These are phyloP conservation scores for Trisateles emortualis DNA, from an alignment of 2,888 invertebrate genomes.

Conservation along the genomic window DNA sequence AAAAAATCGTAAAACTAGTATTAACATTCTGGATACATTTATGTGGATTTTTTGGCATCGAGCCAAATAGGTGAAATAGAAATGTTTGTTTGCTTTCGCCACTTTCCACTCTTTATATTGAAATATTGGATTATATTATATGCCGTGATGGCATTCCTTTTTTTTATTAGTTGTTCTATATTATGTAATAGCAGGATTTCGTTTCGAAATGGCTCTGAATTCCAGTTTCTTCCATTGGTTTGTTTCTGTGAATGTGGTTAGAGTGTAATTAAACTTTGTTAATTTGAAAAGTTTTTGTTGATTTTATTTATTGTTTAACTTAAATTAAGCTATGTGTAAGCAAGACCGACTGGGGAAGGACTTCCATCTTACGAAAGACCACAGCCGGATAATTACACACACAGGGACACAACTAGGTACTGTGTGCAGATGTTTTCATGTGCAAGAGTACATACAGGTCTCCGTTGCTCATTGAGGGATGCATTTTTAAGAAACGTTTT, in stretches of 20 bases:
- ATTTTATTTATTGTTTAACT: background rate
- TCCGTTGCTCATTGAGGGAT: no score
- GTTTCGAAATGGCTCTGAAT: background rate
- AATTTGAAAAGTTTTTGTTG: background rate
- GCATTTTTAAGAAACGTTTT: no score
- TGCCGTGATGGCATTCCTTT: background rate
- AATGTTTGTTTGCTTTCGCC: background rate
- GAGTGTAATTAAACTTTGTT: background rate
- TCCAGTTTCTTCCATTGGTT: no score
- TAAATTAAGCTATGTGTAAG: background rate
- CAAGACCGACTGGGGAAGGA: background rate
- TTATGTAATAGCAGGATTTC: background rate
- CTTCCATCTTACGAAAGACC: no score
- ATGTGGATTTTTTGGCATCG: background rate
- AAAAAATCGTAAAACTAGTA: background rate
- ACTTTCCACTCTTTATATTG: background rate
- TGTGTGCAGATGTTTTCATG: no score
- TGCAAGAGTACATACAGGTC: no score
- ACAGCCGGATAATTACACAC: no score
- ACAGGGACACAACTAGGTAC: no score
- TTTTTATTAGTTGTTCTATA: background rate
- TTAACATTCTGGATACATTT: background rate
- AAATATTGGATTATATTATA: background rate
- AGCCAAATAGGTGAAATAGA: background rate
- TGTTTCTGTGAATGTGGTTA: background rate